Evolutionary conservation across 2,888 invertebrate genomes (phyloP).

Genomic region (Tholera decimalis): DNA sequence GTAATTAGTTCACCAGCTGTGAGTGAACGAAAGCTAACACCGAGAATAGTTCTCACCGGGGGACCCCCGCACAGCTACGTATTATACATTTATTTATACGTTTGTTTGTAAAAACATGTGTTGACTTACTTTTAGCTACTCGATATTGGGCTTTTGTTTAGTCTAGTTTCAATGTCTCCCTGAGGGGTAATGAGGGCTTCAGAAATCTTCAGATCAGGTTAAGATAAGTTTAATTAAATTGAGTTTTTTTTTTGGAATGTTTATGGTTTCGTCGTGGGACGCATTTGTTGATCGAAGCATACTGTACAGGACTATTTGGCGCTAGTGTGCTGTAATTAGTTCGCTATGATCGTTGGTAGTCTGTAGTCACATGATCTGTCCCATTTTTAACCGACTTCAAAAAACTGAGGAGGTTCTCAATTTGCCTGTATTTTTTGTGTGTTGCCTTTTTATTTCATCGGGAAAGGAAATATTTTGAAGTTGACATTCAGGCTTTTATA

Average conservation of each 20-base stretch:
- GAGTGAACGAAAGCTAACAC: constrained; percentile 32
- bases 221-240: constrained; percentile 21
- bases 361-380: too few relatives aligned
- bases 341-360: too few relatives aligned
- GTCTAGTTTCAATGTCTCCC: constrained; percentile 18
- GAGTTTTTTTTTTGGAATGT: background rate
- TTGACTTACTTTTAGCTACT: constrained; percentile 33
- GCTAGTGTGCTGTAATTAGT: too few relatives aligned
- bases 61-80: constrained; percentile 57
- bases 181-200: background rate
- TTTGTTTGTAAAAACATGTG: constrained; percentile 48
- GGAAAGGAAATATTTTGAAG: too few relatives aligned
- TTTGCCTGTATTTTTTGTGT: too few relatives aligned
- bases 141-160: constrained; percentile 30
- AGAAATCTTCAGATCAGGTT: constrained; percentile 5
- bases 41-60: constrained; percentile 57
- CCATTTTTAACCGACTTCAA: too few relatives aligned
- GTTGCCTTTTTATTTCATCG: too few relatives aligned
- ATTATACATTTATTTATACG: constrained; percentile 29
- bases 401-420: too few relatives aligned
- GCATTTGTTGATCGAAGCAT: too few relatives aligned
- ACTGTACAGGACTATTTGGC: too few relatives aligned
- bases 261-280: too few relatives aligned
- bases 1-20: constrained; percentile 63
- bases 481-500: too few relatives aligned